Base-by-base conservation (phyloP, 2,113 vertebrate genomes). In the Naja naja region DNA sequence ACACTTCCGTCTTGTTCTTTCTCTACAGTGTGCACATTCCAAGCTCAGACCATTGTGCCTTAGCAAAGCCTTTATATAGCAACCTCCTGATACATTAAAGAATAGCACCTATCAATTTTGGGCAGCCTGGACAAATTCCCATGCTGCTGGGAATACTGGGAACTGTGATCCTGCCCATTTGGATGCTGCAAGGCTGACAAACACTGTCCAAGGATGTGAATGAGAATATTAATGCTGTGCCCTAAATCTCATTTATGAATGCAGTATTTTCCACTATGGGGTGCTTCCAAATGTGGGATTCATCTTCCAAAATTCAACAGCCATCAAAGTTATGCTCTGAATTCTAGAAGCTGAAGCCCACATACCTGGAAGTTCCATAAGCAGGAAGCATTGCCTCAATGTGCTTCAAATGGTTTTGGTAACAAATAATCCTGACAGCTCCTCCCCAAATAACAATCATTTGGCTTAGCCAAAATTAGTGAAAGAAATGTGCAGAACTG, bases 401-500 rank as follows among this genome's bases (percentile, higher is more conserved):
- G 34, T 39, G 90, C 90, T 96, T 93, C 86, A 91, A 95, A 88
- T 93, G 49, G 18, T 88, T 93, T 93, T 23, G 49, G 91, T 60
- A 87, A 90, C 53, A 55, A 93, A 60, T 2, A 43, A 69, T 94
- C 94, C 96, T 92, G 60, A 69, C 91, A 94, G 89, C 49, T 91
- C 87, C 69, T 18, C 5, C 2, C 14, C 12, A 20, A 20, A 74
- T 11, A 95, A 95, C 91, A 95, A 93, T 92, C 94, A 97, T 93
- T 93, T 91, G 53, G 92, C 34, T 91, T 95, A 74, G 94, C 93
- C 47, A 52, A 52, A 52, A 85, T 88, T 55, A 91, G 3, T 22
- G 2, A 27, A 16, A 18, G 14, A 3, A 58, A 20, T n/a, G 12
- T 45, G 22, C 18, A 74, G 69, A 14, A 20, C 45, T 34, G 39